Percentiles rank a stretch among this genome's conserved stretches.
Conservation (phyloP, 2,113 vertebrate species). For the Cyanoderma ruficeps region DNA sequence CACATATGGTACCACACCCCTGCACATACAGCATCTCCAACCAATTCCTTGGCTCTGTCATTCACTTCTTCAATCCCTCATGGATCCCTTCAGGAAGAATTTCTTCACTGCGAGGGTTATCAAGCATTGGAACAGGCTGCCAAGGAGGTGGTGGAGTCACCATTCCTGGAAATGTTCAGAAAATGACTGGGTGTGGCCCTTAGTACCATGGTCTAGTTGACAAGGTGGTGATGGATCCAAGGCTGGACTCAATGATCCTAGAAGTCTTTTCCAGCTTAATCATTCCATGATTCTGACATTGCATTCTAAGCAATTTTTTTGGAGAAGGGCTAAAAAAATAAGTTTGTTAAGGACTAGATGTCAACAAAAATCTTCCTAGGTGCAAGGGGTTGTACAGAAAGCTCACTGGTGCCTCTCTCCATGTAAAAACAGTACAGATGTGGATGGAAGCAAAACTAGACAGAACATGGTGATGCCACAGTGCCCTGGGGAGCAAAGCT, state of each 20-base stretch:
- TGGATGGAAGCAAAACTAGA: neutral
- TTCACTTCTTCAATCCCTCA: accelerated
- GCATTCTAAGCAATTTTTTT: neutral
- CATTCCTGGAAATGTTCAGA: neutral
- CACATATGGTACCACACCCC: accelerated
- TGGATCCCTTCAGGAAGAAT: neutral
- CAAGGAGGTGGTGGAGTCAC: neutral
- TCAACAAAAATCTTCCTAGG: neutral
- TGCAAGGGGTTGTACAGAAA: neutral
- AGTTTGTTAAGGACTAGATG: neutral
- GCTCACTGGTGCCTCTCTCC: neutral
- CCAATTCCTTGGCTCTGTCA: neutral
- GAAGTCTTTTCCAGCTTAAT: neutral
- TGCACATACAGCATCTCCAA: neutral
- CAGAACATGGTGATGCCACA: neutral
- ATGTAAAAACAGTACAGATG: neutral
- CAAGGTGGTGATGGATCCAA: neutral
- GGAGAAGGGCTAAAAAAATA: neutral
- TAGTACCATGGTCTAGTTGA: neutral
- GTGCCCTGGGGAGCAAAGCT: neutral
- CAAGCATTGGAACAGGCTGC: neutral
- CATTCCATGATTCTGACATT: neutral
- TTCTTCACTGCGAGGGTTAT: neutral
- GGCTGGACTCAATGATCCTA: too few species aligned
- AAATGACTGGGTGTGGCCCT: neutral